phyloP scores from a whole-genome alignment of 2,113 vertebrate genomes.

The Candoia aspera region DNA sequence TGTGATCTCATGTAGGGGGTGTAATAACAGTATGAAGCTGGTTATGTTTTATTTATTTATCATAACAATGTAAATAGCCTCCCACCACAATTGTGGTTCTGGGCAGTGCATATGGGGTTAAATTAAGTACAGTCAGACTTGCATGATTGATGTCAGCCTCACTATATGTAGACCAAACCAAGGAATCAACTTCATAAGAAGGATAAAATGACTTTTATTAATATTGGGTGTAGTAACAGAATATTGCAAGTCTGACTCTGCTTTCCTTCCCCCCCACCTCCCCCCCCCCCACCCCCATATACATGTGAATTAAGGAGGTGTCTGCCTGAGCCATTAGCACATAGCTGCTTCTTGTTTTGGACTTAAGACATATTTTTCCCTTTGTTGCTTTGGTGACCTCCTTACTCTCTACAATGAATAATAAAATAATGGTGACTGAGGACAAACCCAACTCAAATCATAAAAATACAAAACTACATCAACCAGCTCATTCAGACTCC shows the following conservation, averaged over 20 bases:
- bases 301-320: not conserved
- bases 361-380: not conserved
- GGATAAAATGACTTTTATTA: not conserved
- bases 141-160: not conserved
- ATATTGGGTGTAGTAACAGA: not conserved
- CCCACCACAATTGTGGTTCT: not conserved
- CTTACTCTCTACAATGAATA: no score
- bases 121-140: not conserved
- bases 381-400: not conserved
- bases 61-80: not conserved
- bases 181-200: not conserved
- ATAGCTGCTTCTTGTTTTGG: not conserved
- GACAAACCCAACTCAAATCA: no score
- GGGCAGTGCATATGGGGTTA: not conserved
- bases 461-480: no score
- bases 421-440: no score
- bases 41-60: conserved; percentile 17
- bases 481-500: no score
- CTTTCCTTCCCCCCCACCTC: not conserved
- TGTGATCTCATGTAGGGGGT: conserved; percentile 51
- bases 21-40: conserved; percentile 49
- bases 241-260: not conserved
- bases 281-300: not conserved
- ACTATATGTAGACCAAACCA: not conserved
- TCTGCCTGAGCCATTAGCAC: not conserved